Evolutionary conservation across 2,888 invertebrate genomes (phyloP).

Genomic region (Cenopis cana): DNA sequence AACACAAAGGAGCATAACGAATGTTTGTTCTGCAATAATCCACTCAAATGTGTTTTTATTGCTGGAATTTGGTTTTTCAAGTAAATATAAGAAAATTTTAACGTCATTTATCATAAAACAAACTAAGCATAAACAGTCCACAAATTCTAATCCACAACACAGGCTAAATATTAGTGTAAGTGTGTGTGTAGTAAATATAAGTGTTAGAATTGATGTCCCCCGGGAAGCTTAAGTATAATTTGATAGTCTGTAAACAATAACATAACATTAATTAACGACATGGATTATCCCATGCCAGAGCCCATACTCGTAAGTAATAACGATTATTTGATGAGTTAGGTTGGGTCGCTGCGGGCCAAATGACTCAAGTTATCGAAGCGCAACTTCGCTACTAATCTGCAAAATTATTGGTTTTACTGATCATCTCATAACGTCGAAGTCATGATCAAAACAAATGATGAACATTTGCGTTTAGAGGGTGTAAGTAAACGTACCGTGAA

Average conservation of each 20-base stretch:
- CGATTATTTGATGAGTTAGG: slow-evolving; percentile 47
- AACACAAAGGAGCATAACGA: not conserved
- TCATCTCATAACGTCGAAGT: not conserved
- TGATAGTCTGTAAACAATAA: slow-evolving; percentile 30
- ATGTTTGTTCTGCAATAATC: not conserved
- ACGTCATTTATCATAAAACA: too few species aligned
- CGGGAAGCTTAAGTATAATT: slow-evolving; percentile 9
- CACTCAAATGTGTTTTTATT: not conserved
- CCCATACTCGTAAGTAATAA: slow-evolving; percentile 42
- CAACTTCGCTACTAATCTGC: slow-evolving; percentile 49
- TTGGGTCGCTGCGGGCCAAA: slow-evolving; percentile 50
- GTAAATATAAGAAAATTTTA: too few species aligned
- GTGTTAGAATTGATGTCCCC: not conserved
- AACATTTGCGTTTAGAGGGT: slow-evolving; percentile 12
- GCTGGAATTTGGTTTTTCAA: too few species aligned
- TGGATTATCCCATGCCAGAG: slow-evolving; percentile 33
- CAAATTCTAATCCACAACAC: too few species aligned
- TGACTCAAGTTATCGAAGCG: slow-evolving; percentile 49
- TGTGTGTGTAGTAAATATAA: too few species aligned
- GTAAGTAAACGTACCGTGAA: slow-evolving; percentile 23
- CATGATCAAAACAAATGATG: slow-evolving; percentile 8
- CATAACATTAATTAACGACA: slow-evolving; percentile 31
- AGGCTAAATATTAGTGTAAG: too few species aligned
- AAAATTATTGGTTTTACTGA: slow-evolving; percentile 43
- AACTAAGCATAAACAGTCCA: too few species aligned